Conservation (phyloP, 2,797 vertebrate genomes). For the Macropodus opercularis region DNA sequence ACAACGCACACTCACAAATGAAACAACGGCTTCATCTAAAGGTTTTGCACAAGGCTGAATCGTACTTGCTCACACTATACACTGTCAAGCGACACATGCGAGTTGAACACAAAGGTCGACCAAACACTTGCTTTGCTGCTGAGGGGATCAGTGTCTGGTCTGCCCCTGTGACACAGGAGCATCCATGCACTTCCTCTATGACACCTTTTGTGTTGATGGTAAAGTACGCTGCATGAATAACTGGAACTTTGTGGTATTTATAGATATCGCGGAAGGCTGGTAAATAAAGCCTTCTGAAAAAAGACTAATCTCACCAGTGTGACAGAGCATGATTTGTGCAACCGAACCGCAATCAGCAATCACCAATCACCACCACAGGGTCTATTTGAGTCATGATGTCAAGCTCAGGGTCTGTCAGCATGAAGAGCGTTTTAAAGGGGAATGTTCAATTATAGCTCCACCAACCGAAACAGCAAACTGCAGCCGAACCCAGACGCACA, state of each 20-base stretch:
- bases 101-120: too few species aligned
- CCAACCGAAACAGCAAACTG: conserved; percentile 10
- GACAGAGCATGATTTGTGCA: conserved; percentile 5
- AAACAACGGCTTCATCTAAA: too few species aligned
- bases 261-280: neutral
- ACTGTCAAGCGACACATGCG: too few species aligned
- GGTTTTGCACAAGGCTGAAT: too few species aligned
- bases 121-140: conserved; percentile 46
- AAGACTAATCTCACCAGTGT: neutral
- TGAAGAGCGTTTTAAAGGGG: conserved; percentile 1
- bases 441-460: conserved; percentile 12
- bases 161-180: conserved; percentile 41
- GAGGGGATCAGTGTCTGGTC: conserved; percentile 67
- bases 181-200: conserved; percentile 59
- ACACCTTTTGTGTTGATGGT: conserved; percentile 48
- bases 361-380: conserved; percentile 2
- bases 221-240: neutral
- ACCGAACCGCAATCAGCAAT: conserved; percentile 11
- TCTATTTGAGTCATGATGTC: conserved; percentile 22
- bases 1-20: too few species aligned
- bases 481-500: too few species aligned
- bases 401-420: conserved; percentile 8
- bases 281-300: neutral
- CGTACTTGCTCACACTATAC: too few species aligned
- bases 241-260: neutral